Conservation (phyloP, 2,888 invertebrate species). For the Cheilosia variabilis region DNA sequence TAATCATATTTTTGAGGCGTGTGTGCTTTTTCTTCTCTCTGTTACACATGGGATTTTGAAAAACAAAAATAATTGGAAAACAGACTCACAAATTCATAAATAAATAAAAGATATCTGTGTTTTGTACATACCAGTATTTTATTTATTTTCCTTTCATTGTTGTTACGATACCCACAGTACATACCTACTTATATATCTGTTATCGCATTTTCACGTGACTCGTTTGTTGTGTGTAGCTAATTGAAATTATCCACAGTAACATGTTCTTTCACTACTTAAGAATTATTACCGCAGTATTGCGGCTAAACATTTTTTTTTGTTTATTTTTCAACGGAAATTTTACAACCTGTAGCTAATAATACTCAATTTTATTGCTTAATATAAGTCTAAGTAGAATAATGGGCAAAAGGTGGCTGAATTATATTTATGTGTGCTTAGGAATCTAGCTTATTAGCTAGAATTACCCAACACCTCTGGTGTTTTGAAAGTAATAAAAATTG, state of each 20-base stretch:
- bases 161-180: constrained; percentile 11
- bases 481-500: too few species aligned
- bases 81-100: constrained; percentile 36
- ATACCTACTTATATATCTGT: neutral
- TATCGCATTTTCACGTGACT: constrained; percentile 34
- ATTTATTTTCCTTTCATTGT: constrained; percentile 23
- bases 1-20: constrained; percentile 40
- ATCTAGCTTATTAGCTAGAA: too few species aligned
- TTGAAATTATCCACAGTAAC: constrained; percentile 28
- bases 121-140: constrained; percentile 4
- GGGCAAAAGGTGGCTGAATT: neutral
- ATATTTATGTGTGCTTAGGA: too few species aligned
- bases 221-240: constrained; percentile 37
- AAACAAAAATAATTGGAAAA: neutral
- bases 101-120: constrained; percentile 39
- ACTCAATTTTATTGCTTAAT: constrained; percentile 20
- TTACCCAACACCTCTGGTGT: too few species aligned
- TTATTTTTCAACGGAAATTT: constrained; percentile 19
- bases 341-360: neutral
- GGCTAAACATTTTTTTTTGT: constrained; percentile 2
- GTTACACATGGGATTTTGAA: neutral
- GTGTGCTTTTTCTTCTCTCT: neutral
- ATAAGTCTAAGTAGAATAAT: neutral
- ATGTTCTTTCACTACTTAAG: neutral
- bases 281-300: neutral